phyloP scores from a whole-genome alignment of 2,113 vertebrate genomes.

The Zingel zingel region DNA sequence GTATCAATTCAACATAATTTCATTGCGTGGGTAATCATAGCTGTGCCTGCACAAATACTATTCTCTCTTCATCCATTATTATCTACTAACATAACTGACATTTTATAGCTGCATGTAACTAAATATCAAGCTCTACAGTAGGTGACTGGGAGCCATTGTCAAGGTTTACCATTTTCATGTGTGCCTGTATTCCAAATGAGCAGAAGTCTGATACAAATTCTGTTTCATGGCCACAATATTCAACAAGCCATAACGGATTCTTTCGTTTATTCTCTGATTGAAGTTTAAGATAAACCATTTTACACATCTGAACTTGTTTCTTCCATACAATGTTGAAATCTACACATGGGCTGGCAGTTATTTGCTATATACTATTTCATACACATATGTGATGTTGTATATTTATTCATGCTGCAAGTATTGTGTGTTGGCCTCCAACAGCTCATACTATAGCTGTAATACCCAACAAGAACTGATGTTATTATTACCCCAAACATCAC shows the following conservation, averaged over 20 bases:
- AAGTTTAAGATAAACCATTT: constrained; percentile 23
- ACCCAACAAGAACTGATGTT: not conserved
- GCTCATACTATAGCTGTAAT: not conserved
- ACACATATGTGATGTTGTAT: not conserved
- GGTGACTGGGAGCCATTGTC: constrained; percentile 2
- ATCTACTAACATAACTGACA: constrained; percentile 40
- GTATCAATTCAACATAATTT: constrained; percentile 15
- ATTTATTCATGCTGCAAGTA: not conserved
- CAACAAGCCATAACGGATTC: constrained; percentile 13
- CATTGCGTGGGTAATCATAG: constrained; percentile 18
- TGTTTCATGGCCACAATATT: constrained; percentile 35
- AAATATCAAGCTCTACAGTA: constrained; percentile 14
- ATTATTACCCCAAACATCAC: constrained; percentile 3
- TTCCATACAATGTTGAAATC: constrained; percentile 15
- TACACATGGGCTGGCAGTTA: not conserved
- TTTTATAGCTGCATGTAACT: constrained; percentile 24
- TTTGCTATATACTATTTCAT: not conserved
- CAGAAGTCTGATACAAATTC: constrained; percentile 24
- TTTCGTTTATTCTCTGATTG: constrained; percentile 5
- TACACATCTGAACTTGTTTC: not conserved
- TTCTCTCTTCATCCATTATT: constrained; percentile 36
- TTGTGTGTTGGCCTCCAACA: not conserved
- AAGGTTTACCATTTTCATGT: not conserved
- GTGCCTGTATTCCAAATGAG: constrained; percentile 1
- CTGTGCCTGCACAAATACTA: constrained; percentile 18